Evolutionary conservation across 2,113 vertebrate genomes (phyloP).

Genomic region (Myrmecobius fasciatus): DNA sequence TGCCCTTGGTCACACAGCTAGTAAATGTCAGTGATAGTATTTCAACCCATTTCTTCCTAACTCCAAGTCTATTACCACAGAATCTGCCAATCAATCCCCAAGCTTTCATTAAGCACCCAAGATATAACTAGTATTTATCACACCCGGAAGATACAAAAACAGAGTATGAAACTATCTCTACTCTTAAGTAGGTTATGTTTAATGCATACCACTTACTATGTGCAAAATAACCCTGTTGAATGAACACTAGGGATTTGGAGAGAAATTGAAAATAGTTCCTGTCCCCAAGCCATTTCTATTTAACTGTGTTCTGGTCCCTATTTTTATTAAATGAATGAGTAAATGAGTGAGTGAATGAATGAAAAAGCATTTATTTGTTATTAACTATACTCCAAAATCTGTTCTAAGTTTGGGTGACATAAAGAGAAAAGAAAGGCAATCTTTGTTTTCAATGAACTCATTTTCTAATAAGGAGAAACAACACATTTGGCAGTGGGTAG

Average conservation of each 20-base stretch:
- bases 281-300: background rate
- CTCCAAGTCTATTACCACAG: background rate
- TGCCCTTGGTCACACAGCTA: background rate
- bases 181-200: background rate
- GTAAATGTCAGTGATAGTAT: background rate
- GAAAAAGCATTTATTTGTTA: background rate
- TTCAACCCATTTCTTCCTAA: background rate
- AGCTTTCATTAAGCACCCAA: background rate
- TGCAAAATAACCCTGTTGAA: background rate
- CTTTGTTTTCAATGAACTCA: background rate
- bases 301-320: background rate
- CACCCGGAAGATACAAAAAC: background rate
- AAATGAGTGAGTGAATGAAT: background rate
- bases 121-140: too few species aligned
- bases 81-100: background rate
- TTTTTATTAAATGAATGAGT: background rate
- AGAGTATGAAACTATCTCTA: background rate
- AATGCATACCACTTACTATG: background rate
- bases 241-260: background rate
- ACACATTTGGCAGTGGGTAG: background rate
- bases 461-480: background rate
- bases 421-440: background rate
- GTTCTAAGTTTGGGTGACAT: background rate
- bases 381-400: background rate
- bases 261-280: background rate